Evolutionary conservation across 2,797 vertebrate genomes (phyloP).

Genomic region (Sebastes variabilis): DNA sequence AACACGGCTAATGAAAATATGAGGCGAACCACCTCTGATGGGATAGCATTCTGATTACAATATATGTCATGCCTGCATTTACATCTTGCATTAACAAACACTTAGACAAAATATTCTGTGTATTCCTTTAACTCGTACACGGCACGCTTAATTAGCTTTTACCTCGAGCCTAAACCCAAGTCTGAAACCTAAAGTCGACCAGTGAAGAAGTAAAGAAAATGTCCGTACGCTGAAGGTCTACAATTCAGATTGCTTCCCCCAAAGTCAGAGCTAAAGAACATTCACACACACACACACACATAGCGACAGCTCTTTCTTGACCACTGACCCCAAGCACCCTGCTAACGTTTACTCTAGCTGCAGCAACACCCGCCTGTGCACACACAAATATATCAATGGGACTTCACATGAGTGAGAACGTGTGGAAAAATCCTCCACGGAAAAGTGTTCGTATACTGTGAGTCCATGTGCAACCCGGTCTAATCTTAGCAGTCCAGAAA

Average conservation of each 20-base stretch:
- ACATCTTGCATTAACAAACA: no score
- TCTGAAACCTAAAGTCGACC: background rate
- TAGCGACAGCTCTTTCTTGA: constrained; percentile 12
- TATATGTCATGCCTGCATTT: no score
- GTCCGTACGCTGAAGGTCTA: background rate
- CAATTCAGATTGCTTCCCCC: background rate
- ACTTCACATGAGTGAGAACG: constrained; percentile 63
- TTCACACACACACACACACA: background rate
- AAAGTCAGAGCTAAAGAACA: background rate
- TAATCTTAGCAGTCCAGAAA: constrained; percentile 57
- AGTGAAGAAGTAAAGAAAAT: background rate
- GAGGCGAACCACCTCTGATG: no score
- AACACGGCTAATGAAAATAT: no score
- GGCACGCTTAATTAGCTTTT: background rate
- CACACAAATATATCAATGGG: constrained; percentile 66
- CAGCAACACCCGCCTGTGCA: constrained; percentile 42
- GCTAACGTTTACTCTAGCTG: constrained; percentile 49
- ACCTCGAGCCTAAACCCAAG: background rate
- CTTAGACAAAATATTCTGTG: background rate
- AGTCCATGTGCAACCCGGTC: constrained; percentile 14
- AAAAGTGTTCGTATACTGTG: constrained; percentile 18
- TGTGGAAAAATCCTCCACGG: constrained; percentile 59
- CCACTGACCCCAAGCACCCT: constrained; percentile 34
- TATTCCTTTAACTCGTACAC: background rate
- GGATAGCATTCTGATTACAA: no score